Evolutionary conservation across 1,140 invertebrate species (phyloP).

Genomic region (Contarinia nasturtii): DNA sequence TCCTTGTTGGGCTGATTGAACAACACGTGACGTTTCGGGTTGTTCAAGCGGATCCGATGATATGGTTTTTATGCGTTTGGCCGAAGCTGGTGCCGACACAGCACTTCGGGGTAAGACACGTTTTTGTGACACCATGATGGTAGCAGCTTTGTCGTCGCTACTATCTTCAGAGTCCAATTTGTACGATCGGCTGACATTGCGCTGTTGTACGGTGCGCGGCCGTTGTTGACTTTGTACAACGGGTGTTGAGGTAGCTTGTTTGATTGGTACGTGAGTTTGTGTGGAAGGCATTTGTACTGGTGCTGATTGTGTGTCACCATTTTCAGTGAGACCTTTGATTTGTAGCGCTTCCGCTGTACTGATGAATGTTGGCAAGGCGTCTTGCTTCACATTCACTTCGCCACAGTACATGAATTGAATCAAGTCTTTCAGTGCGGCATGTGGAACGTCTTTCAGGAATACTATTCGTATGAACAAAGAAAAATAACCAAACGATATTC

Average conservation of each 20-base stretch:
- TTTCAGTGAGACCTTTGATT: slow-evolving; percentile 56
- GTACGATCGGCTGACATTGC: slow-evolving; percentile 7
- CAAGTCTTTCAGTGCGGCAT: slow-evolving; percentile 52
- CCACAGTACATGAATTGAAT: slow-evolving; percentile 76
- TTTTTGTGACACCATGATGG: slow-evolving; percentile 1
- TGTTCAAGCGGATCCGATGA: slow-evolving; percentile 7
- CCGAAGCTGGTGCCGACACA: slow-evolving; percentile 6
- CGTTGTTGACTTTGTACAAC: slow-evolving; percentile 8
- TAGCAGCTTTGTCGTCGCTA: slow-evolving; percentile 15
- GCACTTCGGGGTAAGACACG: neutral
- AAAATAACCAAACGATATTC: neutral
- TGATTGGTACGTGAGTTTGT: slow-evolving; percentile 8
- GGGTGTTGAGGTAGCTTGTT: slow-evolving; percentile 11
- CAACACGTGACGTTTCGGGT: slow-evolving; percentile 7
- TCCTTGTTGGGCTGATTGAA: neutral
- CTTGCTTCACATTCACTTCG: slow-evolving; percentile 68
- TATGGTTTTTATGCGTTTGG: slow-evolving; percentile 7
- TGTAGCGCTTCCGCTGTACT: slow-evolving; percentile 69
- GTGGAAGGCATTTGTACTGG: slow-evolving; percentile 4
- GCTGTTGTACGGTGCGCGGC: slow-evolving; percentile 4
- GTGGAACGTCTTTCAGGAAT: slow-evolving; percentile 66
- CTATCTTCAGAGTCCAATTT: slow-evolving; percentile 24
- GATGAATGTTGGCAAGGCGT: slow-evolving; percentile 61
- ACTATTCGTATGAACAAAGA: slow-evolving; percentile 22
- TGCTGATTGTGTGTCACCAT: neutral